phyloP scores from a whole-genome alignment of 2,888 invertebrate species.

The Drosophila peninsularis region DNA sequence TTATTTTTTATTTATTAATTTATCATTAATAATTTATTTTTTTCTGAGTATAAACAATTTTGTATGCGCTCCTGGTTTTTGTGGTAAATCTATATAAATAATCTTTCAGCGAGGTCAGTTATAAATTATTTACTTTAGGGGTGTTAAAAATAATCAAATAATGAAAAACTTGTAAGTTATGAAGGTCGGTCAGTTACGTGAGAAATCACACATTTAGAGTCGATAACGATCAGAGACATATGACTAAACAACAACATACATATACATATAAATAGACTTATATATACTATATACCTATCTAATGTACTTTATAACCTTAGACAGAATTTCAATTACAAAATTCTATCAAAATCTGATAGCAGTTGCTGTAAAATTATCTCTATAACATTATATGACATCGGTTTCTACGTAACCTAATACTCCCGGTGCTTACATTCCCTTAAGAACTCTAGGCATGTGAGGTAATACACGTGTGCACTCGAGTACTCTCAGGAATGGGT shows the following conservation, averaged over 20 bases:
- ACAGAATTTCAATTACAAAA: neutral
- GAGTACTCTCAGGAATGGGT: slow-evolving; percentile 14
- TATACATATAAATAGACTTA: neutral
- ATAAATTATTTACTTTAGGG: slow-evolving; percentile 1
- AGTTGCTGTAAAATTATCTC: neutral
- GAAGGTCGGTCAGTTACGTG: slow-evolving; percentile 8
- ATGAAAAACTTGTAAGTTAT: neutral
- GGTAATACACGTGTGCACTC: slow-evolving; percentile 12
- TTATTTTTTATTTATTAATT: too few species aligned
- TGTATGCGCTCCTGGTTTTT: neutral
- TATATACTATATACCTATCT: neutral
- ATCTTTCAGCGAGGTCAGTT: slow-evolving; percentile 14
- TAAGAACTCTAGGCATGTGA: neutral
- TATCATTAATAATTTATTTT: neutral
- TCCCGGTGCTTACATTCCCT: neutral
- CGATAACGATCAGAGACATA: neutral
- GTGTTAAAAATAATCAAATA: slow-evolving; percentile 2
- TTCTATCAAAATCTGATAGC: neutral
- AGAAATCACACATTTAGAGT: neutral
- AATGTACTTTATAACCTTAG: neutral
- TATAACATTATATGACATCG: neutral
- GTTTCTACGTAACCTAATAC: slow-evolving; percentile 4
- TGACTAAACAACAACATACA: neutral
- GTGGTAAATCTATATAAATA: neutral
- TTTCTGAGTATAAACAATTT: neutral